Base-by-base conservation (phyloP, 2,113 vertebrate genomes). In the Penelope pileata region DNA sequence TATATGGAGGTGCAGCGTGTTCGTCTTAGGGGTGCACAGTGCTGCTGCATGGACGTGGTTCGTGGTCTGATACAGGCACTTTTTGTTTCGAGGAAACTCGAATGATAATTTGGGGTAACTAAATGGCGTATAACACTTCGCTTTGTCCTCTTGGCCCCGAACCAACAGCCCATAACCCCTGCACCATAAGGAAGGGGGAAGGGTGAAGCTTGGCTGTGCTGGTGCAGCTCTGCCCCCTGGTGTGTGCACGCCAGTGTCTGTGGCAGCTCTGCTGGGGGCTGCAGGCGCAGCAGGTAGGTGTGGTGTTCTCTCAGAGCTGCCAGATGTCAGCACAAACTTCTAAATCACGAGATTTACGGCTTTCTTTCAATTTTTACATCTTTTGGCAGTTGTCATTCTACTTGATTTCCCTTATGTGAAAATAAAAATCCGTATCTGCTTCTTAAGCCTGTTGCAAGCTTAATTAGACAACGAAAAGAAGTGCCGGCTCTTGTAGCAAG, bases 181-280 rank as follows among this genome's bases (percentile, higher is more conserved):
- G 77, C 34, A 11, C n/a, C 29, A 19, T 68, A 48, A 63, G 85
- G 79, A 53, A 29, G 17, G 36, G 62, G 66, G 10, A 27, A 18
- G 50, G 12, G 19, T 83, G 21, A 22, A 17, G 45, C 9, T 27
- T 58, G 48, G 56, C 29, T 78, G 91, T 86, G 85, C 72, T 62
- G 30, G 83, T 80, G 47, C 82, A 93, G 91, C 79, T 96, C 91
- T 94, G 91, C 87, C 93, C 93, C 94, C 93, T 94, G 63, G 82
- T 94, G 90, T 77, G 56, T 72, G 70, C 40, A 43, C 54, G 2
- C 59, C 50, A 34, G 36, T n/a, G 45, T 22, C 59, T 17, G 22
- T 21, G 64, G 10, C 36, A 10, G 36, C 2, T 3, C 43, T 42
- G 34, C 3, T 22, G 19, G 51, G 66, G 70, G 29, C 34, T 58